A percentile compares a stretch with the other conserved stretches of the same genome.
Conservation (phyloP, 2,797 vertebrate species). For the Hydrocynus forskahlii region DNA sequence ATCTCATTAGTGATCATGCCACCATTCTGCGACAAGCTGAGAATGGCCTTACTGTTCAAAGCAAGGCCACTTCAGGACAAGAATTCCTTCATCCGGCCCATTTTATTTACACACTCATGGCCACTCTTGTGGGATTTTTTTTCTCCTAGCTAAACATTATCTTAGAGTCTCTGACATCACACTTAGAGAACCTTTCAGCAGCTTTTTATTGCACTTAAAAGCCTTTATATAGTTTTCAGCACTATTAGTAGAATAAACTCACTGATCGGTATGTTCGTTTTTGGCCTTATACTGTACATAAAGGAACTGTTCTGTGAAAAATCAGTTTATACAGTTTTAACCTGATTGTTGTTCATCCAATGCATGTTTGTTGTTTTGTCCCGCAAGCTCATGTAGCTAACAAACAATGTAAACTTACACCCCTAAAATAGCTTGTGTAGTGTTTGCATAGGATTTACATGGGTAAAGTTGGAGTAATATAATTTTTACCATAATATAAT, state of each 20-base stretch:
- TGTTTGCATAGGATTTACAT: no score
- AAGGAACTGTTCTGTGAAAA: no score
- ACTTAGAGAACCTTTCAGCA: background rate
- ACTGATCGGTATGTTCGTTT: background rate
- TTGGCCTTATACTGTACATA: no score
- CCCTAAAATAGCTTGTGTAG: no score
- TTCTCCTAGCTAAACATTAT: background rate
- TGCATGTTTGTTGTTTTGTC: no score
- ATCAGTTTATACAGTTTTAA: no score
- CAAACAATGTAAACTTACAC: no score
- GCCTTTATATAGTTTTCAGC: background rate
- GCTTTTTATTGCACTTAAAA: background rate
- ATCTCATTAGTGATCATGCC: slow-evolving; percentile 45
- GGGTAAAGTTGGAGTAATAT: no score
- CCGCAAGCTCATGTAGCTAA: no score
- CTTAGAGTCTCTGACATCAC: background rate
- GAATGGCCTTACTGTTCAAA: slow-evolving; percentile 27
- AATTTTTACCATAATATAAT: no score
- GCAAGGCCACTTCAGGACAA: slow-evolving; percentile 40
- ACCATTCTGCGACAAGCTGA: slow-evolving; percentile 40
- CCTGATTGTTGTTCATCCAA: no score
- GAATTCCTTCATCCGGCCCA: background rate
- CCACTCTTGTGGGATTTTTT: background rate
- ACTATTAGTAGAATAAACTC: background rate
- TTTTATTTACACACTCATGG: slow-evolving; percentile 19